These are phyloP conservation scores for Cryptops parisi DNA, from an alignment of 2,888 invertebrate species.

Conservation along the genomic window DNA sequence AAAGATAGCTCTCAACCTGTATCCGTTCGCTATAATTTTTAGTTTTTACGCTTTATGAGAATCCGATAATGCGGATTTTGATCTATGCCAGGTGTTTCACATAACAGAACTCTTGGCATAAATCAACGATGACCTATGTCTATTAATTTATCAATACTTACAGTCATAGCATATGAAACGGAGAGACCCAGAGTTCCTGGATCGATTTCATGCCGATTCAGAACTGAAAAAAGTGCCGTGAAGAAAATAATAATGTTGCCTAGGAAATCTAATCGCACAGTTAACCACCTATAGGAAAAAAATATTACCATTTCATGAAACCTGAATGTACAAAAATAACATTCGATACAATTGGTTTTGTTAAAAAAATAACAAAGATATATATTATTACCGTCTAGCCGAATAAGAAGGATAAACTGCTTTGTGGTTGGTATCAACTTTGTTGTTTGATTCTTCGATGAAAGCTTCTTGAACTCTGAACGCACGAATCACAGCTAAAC, in stretches of 20 bases:
- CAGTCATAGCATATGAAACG: conserved; percentile 35
- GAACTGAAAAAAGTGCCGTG: conserved; percentile 79
- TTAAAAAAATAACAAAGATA: too few species aligned
- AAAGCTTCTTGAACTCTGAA: conserved; percentile 68
- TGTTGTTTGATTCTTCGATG: conserved; percentile 70
- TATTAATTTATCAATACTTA: conserved; percentile 16
- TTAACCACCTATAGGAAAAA: conserved; percentile 62
- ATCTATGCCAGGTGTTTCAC: too few species aligned
- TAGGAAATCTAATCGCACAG: conserved; percentile 84
- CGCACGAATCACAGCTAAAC: conserved; percentile 66
- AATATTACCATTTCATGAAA: not conserved
- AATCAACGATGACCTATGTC: too few species aligned
- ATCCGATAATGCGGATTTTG: too few species aligned
- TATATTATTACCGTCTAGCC: conserved; percentile 50
- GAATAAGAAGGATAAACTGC: conserved; percentile 86
- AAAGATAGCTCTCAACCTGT: too few species aligned
- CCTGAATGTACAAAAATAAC: too few species aligned
- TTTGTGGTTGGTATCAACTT: conserved; percentile 82
- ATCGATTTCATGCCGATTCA: conserved; percentile 51
- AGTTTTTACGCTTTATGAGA: too few species aligned
- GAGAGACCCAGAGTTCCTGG: conserved; percentile 47
- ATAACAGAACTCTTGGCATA: too few species aligned
- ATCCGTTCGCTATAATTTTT: too few species aligned
- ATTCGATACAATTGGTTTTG: too few species aligned
- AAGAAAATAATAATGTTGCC: conserved; percentile 92